phyloP scores from a whole-genome alignment of 2,888 invertebrate species.

The Trachelus tabidus region DNA sequence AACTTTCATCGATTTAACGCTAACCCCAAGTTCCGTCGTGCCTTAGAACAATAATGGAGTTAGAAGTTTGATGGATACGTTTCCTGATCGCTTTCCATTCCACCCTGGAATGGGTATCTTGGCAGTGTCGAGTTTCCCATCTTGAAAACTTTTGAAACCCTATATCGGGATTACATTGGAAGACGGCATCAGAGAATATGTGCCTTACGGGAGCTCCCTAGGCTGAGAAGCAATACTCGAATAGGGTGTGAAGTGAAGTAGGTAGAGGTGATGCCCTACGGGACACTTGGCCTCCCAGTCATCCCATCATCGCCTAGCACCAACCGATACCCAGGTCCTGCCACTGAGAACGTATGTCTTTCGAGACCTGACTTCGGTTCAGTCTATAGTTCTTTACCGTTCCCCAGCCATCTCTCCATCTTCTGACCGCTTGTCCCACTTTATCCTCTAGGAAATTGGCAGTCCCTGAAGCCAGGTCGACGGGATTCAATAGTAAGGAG shows the following conservation, averaged over 20 bases:
- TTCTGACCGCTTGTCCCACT: slow-evolving; percentile 3
- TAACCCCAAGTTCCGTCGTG: slow-evolving; percentile 6
- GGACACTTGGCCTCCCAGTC: slow-evolving; percentile 14
- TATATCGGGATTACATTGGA: slow-evolving; percentile 29
- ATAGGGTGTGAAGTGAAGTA: slow-evolving; percentile 17
- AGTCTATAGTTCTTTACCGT: slow-evolving; percentile 10
- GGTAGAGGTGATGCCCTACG: slow-evolving; percentile 15
- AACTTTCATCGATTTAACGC: neutral
- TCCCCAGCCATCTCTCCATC: slow-evolving; percentile 15
- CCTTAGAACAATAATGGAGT: slow-evolving; percentile 13
- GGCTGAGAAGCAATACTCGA: slow-evolving; percentile 8
- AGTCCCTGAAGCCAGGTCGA: neutral
- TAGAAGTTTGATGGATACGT: slow-evolving; percentile 24
- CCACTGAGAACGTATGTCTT: neutral
- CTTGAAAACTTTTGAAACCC: slow-evolving; percentile 29
- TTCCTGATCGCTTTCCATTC: slow-evolving; percentile 20
- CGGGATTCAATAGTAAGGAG: neutral
- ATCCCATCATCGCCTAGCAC: slow-evolving; percentile 7
- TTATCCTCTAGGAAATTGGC: slow-evolving; percentile 5
- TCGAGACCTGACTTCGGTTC: slow-evolving; percentile 1
- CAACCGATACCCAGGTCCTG: neutral
- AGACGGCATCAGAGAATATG: slow-evolving; percentile 20
- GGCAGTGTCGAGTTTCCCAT: slow-evolving; percentile 15
- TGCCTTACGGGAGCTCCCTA: slow-evolving; percentile 14
- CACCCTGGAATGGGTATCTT: slow-evolving; percentile 6